phyloP scores from a whole-genome alignment of 2,888 invertebrate genomes.

The Chalcis sispes region DNA sequence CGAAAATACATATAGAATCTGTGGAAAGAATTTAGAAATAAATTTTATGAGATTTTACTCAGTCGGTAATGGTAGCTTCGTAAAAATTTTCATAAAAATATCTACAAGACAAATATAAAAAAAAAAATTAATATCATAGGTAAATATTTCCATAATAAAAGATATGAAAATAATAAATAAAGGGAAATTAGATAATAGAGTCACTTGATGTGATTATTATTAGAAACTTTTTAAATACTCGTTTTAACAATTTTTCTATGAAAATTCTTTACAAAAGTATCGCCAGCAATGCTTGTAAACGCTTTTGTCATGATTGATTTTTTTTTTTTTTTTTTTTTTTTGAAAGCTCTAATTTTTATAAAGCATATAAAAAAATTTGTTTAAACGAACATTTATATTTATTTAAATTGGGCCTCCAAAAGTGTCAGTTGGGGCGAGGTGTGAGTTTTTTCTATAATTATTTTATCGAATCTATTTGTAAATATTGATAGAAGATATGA shows the following conservation, averaged over 20 bases:
- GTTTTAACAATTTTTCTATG: slow-evolving; percentile 23
- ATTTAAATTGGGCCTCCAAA: slow-evolving; percentile 22
- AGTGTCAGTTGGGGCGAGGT: slow-evolving; percentile 70
- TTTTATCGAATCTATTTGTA: slow-evolving; percentile 48
- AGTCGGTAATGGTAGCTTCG: background rate
- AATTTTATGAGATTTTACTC: too few relatives aligned
- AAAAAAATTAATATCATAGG: too few relatives aligned
- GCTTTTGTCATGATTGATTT: background rate
- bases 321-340: background rate
- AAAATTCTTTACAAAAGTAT: slow-evolving; percentile 10
- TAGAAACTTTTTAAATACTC: slow-evolving; percentile 13
- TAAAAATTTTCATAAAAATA: background rate
- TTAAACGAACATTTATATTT: background rate
- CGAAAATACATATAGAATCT: too few relatives aligned
- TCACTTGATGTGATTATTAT: slow-evolving; percentile 9
- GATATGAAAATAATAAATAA: background rate
- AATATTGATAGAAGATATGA: background rate
- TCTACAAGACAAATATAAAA: too few relatives aligned
- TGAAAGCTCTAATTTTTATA: background rate
- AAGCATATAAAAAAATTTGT: background rate
- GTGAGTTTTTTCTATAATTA: slow-evolving; percentile 49
- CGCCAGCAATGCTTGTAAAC: slow-evolving; percentile 13
- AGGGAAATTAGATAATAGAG: slow-evolving; percentile 14
- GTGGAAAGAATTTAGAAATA: too few relatives aligned
- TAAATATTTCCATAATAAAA: background rate